These are phyloP conservation scores for Colletes latitarsis DNA, from an alignment of 1,140 invertebrate species.

Conservation along the genomic window DNA sequence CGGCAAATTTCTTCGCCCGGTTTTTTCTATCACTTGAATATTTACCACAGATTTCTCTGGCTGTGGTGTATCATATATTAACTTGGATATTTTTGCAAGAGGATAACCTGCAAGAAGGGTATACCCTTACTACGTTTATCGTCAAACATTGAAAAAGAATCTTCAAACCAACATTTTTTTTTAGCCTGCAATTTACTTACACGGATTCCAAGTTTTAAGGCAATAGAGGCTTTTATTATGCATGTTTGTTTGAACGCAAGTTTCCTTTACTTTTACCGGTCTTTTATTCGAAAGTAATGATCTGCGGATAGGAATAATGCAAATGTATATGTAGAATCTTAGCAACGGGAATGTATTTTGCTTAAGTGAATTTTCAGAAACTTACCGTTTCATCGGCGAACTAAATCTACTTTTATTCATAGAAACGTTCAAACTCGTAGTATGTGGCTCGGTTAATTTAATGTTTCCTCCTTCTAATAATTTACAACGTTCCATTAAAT, in stretches of 20 bases:
- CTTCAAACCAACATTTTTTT: background rate
- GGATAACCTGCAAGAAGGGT: constrained; percentile 68
- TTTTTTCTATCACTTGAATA: constrained; percentile 74
- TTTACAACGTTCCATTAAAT: constrained; percentile 69
- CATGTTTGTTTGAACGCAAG: constrained; percentile 51
- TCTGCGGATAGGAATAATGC: constrained; percentile 18
- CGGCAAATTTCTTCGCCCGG: constrained; percentile 74
- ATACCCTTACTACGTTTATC: constrained; percentile 27
- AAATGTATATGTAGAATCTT: background rate
- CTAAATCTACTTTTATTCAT: constrained; percentile 23
- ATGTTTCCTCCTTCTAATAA: constrained; percentile 67
- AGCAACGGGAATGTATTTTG: background rate
- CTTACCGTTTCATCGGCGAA: constrained; percentile 30
- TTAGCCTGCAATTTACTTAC: constrained; percentile 42
- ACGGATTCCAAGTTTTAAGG: constrained; percentile 38
- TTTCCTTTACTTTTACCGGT: constrained; percentile 54
- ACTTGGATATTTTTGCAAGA: constrained; percentile 69
- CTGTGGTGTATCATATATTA: constrained; percentile 68
- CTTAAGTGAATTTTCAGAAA: background rate
- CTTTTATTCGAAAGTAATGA: background rate
- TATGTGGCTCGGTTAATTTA: constrained; percentile 70
- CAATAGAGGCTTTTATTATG: constrained; percentile 37
- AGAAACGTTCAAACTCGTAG: constrained; percentile 28
- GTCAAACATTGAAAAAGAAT: background rate
- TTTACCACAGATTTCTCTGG: constrained; percentile 76